A percentile compares a stretch with the other conserved stretches of the same genome.
Conservation (phyloP, 2,888 invertebrate species). For the Aquatica leii region DNA sequence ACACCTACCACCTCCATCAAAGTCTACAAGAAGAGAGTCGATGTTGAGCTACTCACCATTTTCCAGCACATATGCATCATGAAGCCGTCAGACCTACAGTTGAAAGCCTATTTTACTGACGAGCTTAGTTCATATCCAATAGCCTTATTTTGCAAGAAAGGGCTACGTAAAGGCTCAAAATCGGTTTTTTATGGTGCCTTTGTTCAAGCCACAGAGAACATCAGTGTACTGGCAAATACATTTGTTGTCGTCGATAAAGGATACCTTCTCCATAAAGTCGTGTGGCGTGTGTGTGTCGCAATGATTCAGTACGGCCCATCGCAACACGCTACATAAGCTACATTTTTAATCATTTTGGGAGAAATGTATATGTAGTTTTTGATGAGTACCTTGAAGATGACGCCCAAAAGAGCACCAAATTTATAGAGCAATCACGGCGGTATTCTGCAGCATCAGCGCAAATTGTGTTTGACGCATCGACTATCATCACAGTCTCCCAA, state of each 20-base stretch:
- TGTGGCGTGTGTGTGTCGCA: constrained; percentile 1
- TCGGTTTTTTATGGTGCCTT: constrained; percentile 32
- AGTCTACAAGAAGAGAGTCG: neutral
- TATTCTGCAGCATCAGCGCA: too few species aligned
- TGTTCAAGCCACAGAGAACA: too few species aligned
- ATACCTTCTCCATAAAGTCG: too few species aligned
- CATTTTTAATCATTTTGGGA: too few species aligned
- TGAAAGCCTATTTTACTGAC: too few species aligned
- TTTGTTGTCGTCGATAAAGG: constrained; percentile 11
- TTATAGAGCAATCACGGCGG: too few species aligned
- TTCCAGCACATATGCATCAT: constrained; percentile 41
- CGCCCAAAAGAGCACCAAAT: too few species aligned
- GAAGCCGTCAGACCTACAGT: constrained; percentile 34
- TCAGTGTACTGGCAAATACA: neutral
- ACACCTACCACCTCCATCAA: constrained; percentile 27
- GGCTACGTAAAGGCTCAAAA: constrained; percentile 41
- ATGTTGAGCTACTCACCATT: constrained; percentile 18
- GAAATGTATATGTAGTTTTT: too few species aligned
- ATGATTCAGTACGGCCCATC: neutral
- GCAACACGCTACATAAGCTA: neutral
- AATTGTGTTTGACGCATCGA: too few species aligned
- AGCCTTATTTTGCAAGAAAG: constrained; percentile 36
- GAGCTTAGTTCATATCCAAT: constrained; percentile 28
- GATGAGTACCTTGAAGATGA: neutral
- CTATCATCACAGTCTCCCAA: too few species aligned